Percentiles rank a stretch among this genome's conserved stretches.
Evolutionary conservation across 2,797 vertebrate species (phyloP).

Genomic region (Sebastolobus alascanus): DNA sequence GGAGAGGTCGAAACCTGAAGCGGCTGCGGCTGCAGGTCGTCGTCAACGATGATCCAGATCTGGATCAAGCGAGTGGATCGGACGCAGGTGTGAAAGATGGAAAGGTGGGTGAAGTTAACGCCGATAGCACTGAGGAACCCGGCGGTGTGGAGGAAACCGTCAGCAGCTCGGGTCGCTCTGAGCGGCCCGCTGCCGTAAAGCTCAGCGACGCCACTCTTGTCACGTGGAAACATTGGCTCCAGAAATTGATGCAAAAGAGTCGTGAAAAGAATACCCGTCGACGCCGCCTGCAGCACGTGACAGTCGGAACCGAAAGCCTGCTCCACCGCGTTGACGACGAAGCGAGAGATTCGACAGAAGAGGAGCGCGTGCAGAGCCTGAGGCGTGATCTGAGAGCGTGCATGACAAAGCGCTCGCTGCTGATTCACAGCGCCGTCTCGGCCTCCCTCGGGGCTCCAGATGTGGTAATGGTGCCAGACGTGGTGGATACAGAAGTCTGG

Average conservation of each 20-base stretch:
- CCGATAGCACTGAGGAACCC: background rate
- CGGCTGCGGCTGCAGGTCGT: constrained; percentile 36
- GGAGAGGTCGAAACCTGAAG: background rate
- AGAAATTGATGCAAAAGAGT: constrained; percentile 50
- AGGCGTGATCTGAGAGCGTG: constrained; percentile 67
- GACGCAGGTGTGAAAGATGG: background rate
- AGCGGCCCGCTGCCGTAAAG: background rate
- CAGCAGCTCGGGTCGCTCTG: background rate
- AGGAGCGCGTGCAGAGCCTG: constrained; percentile 32
- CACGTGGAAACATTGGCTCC: constrained; percentile 81
- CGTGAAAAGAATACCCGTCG: background rate
- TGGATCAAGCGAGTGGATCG: background rate
- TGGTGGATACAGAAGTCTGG: constrained; percentile 15
- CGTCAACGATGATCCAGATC: constrained; percentile 29
- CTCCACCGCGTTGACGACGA: rapidly evolving
- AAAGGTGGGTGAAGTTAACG: background rate
- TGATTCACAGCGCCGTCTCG: constrained; percentile 47
- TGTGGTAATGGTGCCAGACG: background rate
- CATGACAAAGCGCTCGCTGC: constrained; percentile 62
- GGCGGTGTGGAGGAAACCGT: rapidly evolving
- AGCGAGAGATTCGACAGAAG: background rate
- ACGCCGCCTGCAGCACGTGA: background rate
- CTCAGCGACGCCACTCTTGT: constrained; percentile 32
- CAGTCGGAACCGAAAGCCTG: background rate
- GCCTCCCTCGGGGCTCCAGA: constrained; percentile 20